These are phyloP conservation scores for Drosophila setifemur DNA, from an alignment of 1,140 invertebrate genomes.

Conservation along the genomic window DNA sequence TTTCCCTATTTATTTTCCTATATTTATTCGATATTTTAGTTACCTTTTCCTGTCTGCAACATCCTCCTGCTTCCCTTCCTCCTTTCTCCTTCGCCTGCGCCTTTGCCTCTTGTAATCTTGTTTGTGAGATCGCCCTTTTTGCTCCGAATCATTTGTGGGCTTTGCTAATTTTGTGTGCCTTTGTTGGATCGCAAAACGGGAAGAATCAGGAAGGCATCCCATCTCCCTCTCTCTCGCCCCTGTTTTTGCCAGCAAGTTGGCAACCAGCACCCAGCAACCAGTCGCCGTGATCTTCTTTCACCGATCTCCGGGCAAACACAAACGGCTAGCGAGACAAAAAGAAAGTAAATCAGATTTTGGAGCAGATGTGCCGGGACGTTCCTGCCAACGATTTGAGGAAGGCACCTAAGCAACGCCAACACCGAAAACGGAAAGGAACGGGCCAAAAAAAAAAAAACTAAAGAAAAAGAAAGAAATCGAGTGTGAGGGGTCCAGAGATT, in stretches of 20 bases:
- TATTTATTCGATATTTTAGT: conserved; percentile 14
- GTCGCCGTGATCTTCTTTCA: conserved; percentile 65
- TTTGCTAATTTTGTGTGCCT: conserved; percentile 66
- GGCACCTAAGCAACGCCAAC: conserved; percentile 36
- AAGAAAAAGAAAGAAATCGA: conserved; percentile 2
- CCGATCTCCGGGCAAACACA: conserved; percentile 40
- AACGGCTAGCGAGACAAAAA: conserved; percentile 41
- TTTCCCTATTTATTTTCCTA: conserved; percentile 1
- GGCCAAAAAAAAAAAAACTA: too few relatives aligned
- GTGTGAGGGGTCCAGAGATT: conserved; percentile 37
- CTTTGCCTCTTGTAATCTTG: conserved; percentile 57
- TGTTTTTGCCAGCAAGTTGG: conserved; percentile 21
- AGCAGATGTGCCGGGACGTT: conserved; percentile 60
- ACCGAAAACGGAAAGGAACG: conserved; percentile 21
- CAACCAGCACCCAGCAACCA: conserved; percentile 44
- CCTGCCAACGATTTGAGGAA: background rate
- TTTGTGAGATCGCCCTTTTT: conserved; percentile 74
- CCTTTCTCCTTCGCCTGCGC: conserved; percentile 1
- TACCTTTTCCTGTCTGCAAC: conserved; percentile 30
- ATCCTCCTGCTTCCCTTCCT: conserved; percentile 21
- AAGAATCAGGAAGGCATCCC: conserved; percentile 11
- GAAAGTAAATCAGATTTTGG: conserved; percentile 80
- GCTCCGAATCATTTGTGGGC: conserved; percentile 60
- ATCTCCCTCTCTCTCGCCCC: background rate
- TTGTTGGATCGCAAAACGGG: conserved; percentile 19